Conservation (phyloP, 92 coral and sea anemone genomes). For the Virgularia gustaviana region DNA sequence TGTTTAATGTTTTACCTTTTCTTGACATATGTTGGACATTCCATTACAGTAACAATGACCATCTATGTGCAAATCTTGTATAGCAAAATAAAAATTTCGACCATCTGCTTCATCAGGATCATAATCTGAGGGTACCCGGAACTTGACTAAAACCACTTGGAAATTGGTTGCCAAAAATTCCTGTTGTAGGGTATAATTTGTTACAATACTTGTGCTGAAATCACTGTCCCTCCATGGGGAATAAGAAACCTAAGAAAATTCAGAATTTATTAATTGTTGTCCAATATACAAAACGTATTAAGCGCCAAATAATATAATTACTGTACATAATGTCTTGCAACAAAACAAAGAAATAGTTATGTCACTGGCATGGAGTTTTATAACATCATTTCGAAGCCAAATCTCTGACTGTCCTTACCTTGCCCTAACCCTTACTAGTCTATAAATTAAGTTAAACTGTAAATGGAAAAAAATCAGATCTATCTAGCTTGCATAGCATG, state of each 20-base stretch:
- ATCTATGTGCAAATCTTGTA: conserved; percentile 67
- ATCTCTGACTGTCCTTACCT: too few species aligned
- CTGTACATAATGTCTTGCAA: too few species aligned
- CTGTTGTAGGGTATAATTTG: conserved; percentile 50
- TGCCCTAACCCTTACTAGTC: too few species aligned
- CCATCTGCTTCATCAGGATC: conserved; percentile 38
- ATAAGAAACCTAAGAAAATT: conserved; percentile 43
- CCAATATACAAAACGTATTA: too few species aligned
- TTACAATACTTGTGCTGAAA: conserved; percentile 30
- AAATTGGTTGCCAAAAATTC: conserved; percentile 73
- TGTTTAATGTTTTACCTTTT: conserved; percentile 53
- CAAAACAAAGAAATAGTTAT: too few species aligned
- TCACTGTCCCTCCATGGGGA: conserved; percentile 56
- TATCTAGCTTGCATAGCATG: too few species aligned
- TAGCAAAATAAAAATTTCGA: conserved; percentile 61
- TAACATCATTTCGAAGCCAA: too few species aligned
- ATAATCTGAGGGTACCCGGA: conserved; percentile 47
- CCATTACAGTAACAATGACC: conserved; percentile 90
- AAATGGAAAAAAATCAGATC: too few species aligned
- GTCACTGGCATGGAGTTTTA: too few species aligned
- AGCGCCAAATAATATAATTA: too few species aligned
- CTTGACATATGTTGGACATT: conserved; percentile 67
- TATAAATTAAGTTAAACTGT: too few species aligned
- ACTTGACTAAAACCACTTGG: conserved; percentile 63
- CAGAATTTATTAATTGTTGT: neutral